Evolutionary conservation across 2,888 invertebrate species (phyloP).

Genomic region (Eumacrocentrus americanus): DNA sequence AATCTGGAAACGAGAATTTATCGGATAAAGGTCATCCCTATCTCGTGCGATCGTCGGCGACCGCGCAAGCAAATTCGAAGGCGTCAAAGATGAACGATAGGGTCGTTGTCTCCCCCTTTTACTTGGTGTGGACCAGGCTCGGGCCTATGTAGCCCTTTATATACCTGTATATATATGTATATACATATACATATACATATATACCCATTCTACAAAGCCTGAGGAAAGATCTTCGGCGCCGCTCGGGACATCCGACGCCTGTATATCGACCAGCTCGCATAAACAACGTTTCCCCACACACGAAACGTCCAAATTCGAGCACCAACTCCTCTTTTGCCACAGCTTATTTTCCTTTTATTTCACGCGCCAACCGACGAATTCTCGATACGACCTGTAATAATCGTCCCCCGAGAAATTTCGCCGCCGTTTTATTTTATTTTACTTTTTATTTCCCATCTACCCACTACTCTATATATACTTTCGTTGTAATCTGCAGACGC

Average conservation of each 20-base stretch:
- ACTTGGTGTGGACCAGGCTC: background rate
- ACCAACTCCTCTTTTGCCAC: background rate
- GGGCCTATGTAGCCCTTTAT: background rate
- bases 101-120: constrained; percentile 29
- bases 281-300: constrained; percentile 9
- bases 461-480: background rate
- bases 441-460: background rate
- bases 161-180: too few relatives aligned
- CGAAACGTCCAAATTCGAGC: too few relatives aligned
- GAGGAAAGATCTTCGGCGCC: background rate
- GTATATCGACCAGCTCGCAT: constrained; percentile 18
- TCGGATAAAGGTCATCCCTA: constrained; percentile 2
- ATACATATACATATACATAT: too few relatives aligned
- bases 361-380: background rate
- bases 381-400: constrained; percentile 19
- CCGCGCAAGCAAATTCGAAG: constrained; percentile 43
- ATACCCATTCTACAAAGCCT: background rate
- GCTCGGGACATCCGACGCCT: background rate
- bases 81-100: constrained; percentile 48
- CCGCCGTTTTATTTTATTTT: constrained; percentile 6
- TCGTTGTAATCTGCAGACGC: constrained; percentile 13
- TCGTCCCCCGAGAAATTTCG: constrained; percentile 16
- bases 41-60: constrained; percentile 12
- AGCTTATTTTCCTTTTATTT: background rate
- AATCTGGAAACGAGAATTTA: constrained; percentile 32